Evolutionary conservation across 2,888 invertebrate species (phyloP), one percentile per base, ranked within the genome.

Genomic region (Lycia hirtaria): DNA sequence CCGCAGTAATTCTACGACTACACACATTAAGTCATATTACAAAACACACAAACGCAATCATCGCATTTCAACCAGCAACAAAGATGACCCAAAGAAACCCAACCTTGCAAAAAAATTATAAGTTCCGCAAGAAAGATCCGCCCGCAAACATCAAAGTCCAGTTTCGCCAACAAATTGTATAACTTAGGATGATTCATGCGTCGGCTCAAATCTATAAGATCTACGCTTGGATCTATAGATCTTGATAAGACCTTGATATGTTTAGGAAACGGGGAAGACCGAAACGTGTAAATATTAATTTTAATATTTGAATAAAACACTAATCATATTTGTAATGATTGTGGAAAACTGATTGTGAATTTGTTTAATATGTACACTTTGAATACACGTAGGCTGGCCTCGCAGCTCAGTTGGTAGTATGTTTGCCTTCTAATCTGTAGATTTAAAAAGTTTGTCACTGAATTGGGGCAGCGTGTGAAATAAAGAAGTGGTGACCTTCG

Each of bases 191-290:
- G 57, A 57, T 30, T 57, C 57, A 57, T 30, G 4, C n/a, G 12
- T 45, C 26, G 2, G 22, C 19, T 38, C 26, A 30, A n/a, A 30
- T 28, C 51, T 38, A 47, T 26, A 19, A 17, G 12, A n/a, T 33
- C 26, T 32, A 3, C 10, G 14, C 4, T 19, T 1, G 3, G 17
- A 40, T 26, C 15, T 17, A 41, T 26, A 28, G 40, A 20, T 28
- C 28, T 48, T 35, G 12, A 38, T n/a, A 41, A 56, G 44, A 9
- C 45, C 50, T 56, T 56, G 56, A 17, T 45, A 6, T 19, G 41
- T 37, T 17, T 52, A 19, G 57, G 33, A 17, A 48, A 38, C 32
- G 49, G 58, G 49, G n/a, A 56, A 56, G 45, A 47, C 56, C 40
- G 37, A 50, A 10, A 9, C 14, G 24, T 32, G 17, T 12, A 28